A percentile compares a stretch with the other conserved stretches of the same genome.
phyloP scores from a whole-genome alignment of 2,888 invertebrate genomes.

The Cheilosia vernalis region DNA sequence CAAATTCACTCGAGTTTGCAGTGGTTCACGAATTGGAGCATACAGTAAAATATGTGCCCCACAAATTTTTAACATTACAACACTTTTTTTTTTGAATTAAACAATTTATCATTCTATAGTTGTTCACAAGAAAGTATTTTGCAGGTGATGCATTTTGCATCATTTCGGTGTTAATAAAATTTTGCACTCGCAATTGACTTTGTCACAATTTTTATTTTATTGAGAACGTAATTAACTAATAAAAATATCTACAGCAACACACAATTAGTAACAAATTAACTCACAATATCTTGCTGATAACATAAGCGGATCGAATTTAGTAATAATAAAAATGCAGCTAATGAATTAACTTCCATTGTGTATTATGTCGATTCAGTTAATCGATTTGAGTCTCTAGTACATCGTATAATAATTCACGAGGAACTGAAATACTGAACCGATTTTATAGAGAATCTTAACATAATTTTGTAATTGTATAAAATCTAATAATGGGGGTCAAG shows the following conservation, averaged over 20 bases:
- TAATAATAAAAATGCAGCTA: slow-evolving; percentile 23
- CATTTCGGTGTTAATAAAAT: no score
- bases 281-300: slow-evolving; percentile 58
- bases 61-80: no score
- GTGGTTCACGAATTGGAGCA: no score
- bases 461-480: not conserved
- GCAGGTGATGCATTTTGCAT: no score
- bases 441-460: slow-evolving; percentile 20
- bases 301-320: slow-evolving; percentile 14
- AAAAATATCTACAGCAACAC: not conserved
- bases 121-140: no score
- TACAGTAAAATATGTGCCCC: no score
- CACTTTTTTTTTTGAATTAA: no score
- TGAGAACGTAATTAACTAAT: not conserved
- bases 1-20: no score
- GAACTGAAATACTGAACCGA: slow-evolving; percentile 30
- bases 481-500: slow-evolving; percentile 7
- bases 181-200: not conserved
- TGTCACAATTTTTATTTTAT: not conserved
- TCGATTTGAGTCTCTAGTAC: slow-evolving; percentile 15
- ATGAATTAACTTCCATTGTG: slow-evolving; percentile 1
- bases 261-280: slow-evolving; percentile 11
- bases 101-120: no score
- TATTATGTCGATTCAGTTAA: not conserved
- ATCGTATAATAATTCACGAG: slow-evolving; percentile 22